These are phyloP conservation scores for Prunella strophiata DNA, from an alignment of 2,797 vertebrate genomes.

Conservation along the genomic window DNA sequence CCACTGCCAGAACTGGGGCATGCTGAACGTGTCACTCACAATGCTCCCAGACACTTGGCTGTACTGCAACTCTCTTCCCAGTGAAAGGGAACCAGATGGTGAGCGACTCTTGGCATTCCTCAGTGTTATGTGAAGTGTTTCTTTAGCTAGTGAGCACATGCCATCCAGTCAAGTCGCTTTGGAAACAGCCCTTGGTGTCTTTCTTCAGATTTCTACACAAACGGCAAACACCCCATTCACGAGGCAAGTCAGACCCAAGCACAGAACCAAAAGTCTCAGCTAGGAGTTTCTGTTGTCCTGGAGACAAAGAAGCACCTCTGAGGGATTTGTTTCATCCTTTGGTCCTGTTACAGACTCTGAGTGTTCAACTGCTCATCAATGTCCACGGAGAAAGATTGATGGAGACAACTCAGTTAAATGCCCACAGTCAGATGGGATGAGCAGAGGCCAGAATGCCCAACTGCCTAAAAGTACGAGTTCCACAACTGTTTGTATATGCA, in stretches of 20 bases:
- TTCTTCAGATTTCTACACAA: neutral
- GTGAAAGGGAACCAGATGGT: conserved; percentile 56
- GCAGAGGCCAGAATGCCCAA: neutral
- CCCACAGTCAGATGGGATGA: neutral
- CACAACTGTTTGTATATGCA: neutral
- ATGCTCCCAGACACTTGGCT: conserved; percentile 39
- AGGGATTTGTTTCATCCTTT: neutral
- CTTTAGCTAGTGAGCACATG: conserved; percentile 24
- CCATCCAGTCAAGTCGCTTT: neutral
- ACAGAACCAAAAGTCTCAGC: neutral
- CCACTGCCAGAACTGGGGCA: conserved; percentile 24
- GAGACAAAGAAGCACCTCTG: neutral
- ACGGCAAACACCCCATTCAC: neutral
- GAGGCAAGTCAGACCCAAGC: neutral
- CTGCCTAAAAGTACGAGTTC: neutral
- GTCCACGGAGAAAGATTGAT: neutral
- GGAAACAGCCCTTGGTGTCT: conserved; percentile 11
- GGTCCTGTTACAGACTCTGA: neutral
- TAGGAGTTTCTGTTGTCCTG: neutral
- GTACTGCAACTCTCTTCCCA: neutral
- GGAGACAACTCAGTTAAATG: neutral
- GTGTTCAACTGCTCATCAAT: neutral
- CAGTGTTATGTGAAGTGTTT: conserved; percentile 39
- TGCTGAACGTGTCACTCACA: conserved; percentile 46
- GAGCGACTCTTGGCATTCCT: conserved; percentile 38